Base-by-base conservation (phyloP, 2,113 vertebrate genomes). In the Cochlearius cochlearius region DNA sequence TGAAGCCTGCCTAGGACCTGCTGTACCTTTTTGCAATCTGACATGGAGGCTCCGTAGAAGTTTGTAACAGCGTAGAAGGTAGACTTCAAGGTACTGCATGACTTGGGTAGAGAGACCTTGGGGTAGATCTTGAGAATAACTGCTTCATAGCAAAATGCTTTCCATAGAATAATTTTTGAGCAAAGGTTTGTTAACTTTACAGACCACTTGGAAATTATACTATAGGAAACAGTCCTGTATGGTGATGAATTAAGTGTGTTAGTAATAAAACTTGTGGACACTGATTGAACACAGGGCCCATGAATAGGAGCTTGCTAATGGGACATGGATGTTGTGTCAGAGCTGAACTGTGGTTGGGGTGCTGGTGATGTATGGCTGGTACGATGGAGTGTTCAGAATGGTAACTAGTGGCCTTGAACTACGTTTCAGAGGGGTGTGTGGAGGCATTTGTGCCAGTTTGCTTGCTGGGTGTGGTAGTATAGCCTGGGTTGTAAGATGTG, bases 331-430 rank as follows among this genome's bases (percentile, higher is more conserved):
- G 60, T 71, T 77, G 26, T 84, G 52, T 84, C 43, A 69, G 58
- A 84, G 25, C 45, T 85, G 55, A 59, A 5, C 59, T 52, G 45
- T 39, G 47, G 4, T 38, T 67, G 29, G 90, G 49, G 15, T 77
- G 47, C 58, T 86, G 71, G 19, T 72, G 58, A 10, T 72, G 47
- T 52, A 49, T 52, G 69, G 20, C 64, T 81, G 60, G 7, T 63
- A 69, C 0, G 0, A 2, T 5, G 63, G 34, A 32, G 18, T n/a
- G 30, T 62, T 92, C 41, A 3, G 17, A 23, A 43, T 3, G 1
- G 53, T 72, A 47, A 34, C 71, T 62, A 7, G 21, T 87, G 36
- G 27, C 80, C 45, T 71, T 3, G 3, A 76, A 29, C 41, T 74
- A 29, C 29, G 15, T 84, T 94, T 77, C 53, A 38, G 8, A 86